Conservation (phyloP, 2,888 invertebrate genomes). For the Meta bourneti region DNA sequence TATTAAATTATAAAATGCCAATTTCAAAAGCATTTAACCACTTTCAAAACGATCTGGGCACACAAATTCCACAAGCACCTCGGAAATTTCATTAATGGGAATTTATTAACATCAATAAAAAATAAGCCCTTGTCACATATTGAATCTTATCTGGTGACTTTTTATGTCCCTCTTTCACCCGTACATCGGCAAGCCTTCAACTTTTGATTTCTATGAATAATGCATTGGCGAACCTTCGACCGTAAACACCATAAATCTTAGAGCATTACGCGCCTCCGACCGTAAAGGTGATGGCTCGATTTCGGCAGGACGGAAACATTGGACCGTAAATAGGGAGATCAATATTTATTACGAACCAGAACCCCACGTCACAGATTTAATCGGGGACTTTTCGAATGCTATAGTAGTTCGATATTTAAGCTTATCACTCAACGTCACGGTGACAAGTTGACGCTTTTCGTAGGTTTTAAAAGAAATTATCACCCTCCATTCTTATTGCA, state of each 20-base stretch:
- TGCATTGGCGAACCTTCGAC: constrained; percentile 58
- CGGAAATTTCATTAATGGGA: too few relatives aligned
- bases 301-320: constrained; percentile 58
- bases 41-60: too few relatives aligned
- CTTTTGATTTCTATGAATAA: constrained; percentile 74
- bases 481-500: too few relatives aligned
- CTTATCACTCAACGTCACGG: constrained; percentile 26
- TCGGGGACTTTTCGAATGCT: constrained; percentile 53
- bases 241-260: constrained; percentile 74
- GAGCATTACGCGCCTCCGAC: constrained; percentile 59
- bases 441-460: constrained; percentile 18
- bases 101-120: too few relatives aligned
- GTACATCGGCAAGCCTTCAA: constrained; percentile 48
- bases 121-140: constrained; percentile 16
- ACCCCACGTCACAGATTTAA: constrained; percentile 60
- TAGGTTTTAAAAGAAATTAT: too few relatives aligned
- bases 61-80: too few relatives aligned
- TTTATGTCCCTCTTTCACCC: constrained; percentile 45
- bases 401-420: constrained; percentile 20
- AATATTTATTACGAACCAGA: constrained; percentile 66
- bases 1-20: too few relatives aligned
- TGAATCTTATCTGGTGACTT: constrained; percentile 27
- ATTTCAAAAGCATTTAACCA: too few relatives aligned
- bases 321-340: constrained; percentile 65
- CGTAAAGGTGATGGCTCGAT: constrained; percentile 74